phyloP scores from a whole-genome alignment of 2,888 invertebrate species.

The Asteroscopus sphinx region DNA sequence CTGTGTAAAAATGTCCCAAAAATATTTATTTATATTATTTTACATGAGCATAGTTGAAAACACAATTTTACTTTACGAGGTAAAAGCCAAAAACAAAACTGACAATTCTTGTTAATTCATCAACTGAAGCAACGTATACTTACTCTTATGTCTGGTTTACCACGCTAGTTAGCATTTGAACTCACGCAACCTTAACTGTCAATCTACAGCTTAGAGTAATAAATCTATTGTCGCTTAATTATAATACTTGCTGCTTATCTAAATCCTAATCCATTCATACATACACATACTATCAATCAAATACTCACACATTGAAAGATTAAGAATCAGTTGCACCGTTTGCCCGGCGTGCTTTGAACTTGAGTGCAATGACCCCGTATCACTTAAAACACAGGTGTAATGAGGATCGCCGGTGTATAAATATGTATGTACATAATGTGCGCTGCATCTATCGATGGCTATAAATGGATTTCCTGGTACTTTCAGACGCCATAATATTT shows the following conservation, averaged over 20 bases:
- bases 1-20: no score
- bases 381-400: constrained; percentile 50
- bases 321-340: constrained; percentile 26
- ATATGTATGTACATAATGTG: constrained; percentile 14
- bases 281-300: constrained; percentile 25
- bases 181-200: not conserved
- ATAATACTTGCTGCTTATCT: not conserved
- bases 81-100: no score
- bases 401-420: constrained; percentile 29
- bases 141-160: not conserved
- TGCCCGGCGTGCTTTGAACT: constrained; percentile 30
- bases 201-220: not conserved
- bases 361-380: constrained; percentile 45
- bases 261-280: constrained; percentile 10
- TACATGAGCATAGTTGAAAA: no score
- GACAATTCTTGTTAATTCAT: no score
- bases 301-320: constrained; percentile 18
- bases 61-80: no score
- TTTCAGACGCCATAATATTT: constrained; percentile 39
- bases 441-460: constrained; percentile 33
- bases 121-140: no score
- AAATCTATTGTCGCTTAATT: constrained; percentile 13
- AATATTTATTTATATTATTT: no score
- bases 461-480: constrained; percentile 40
- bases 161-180: constrained; percentile 6